Evolutionary conservation across 2,888 invertebrate genomes (phyloP).

Genomic region (Dorcus hopei): DNA sequence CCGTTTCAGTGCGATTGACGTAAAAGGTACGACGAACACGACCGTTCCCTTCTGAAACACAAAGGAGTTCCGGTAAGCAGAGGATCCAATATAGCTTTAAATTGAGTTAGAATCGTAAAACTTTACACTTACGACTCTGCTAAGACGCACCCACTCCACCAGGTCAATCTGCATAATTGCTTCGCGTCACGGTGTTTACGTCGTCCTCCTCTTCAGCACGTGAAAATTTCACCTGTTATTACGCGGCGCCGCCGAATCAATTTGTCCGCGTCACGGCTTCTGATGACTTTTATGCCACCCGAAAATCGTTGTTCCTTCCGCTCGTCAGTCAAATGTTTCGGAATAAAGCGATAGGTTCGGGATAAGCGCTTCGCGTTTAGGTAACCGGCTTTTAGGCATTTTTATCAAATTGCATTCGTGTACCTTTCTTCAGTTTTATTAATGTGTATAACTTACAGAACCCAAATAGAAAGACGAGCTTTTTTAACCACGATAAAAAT

Average conservation of each 20-base stretch:
- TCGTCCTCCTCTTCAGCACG: neutral
- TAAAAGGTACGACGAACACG: no score
- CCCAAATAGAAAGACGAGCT: no score
- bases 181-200: neutral
- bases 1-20: no score
- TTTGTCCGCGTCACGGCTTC: neutral
- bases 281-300: neutral
- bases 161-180: neutral
- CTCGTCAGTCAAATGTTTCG: constrained; percentile 1
- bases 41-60: no score
- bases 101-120: neutral
- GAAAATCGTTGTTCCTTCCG: neutral
- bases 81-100: neutral
- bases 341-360: neutral
- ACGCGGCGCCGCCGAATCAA: neutral
- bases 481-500: no score
- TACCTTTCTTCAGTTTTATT: no score
- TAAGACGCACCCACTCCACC: neutral
- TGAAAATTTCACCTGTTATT: neutral
- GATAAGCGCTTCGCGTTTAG: constrained; percentile 7
- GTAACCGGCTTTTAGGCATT: no score
- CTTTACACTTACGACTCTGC: neutral
- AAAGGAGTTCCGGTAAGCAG: neutral
- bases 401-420: no score
- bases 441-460: no score